Conservation (phyloP, 2,888 invertebrate genomes). For the Diloba caeruleocephala region DNA sequence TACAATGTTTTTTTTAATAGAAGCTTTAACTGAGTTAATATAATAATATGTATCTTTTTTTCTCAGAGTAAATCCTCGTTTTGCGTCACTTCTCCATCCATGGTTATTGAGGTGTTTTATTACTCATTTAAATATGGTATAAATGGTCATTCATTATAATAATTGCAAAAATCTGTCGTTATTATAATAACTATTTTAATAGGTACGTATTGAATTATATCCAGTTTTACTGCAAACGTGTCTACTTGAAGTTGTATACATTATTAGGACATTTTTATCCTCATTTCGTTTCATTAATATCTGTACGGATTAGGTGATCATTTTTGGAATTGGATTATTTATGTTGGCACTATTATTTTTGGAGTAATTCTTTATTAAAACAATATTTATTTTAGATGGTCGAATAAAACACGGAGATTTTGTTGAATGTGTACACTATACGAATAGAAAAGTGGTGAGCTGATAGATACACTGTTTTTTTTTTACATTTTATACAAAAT, state of each 20-base stretch:
- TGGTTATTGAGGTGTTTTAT: neutral
- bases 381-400: too few relatives aligned
- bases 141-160: neutral
- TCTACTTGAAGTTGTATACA: slow-evolving; percentile 3
- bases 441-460: too few relatives aligned
- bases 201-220: slow-evolving; percentile 29
- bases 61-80: too few relatives aligned
- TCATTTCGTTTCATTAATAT: slow-evolving; percentile 10
- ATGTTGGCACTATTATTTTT: neutral
- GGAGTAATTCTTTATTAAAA: too few relatives aligned
- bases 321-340: slow-evolving; percentile 15
- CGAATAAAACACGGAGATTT: too few relatives aligned
- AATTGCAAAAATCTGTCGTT: slow-evolving; percentile 10
- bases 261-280: slow-evolving; percentile 13
- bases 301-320: slow-evolving; percentile 11
- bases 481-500: slow-evolving; percentile 3
- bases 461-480: too few relatives aligned
- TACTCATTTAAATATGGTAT: slow-evolving; percentile 1
- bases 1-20: too few relatives aligned
- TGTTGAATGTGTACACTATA: too few relatives aligned
- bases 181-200: slow-evolving; percentile 25
- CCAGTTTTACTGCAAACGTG: slow-evolving; percentile 21
- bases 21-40: too few relatives aligned
- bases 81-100: too few relatives aligned
- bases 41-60: too few relatives aligned